A percentile compares a stretch with the other conserved stretches of the same genome.
Conservation (phyloP, 2,797 vertebrate genomes). For the Rousettus madagascariensis region DNA sequence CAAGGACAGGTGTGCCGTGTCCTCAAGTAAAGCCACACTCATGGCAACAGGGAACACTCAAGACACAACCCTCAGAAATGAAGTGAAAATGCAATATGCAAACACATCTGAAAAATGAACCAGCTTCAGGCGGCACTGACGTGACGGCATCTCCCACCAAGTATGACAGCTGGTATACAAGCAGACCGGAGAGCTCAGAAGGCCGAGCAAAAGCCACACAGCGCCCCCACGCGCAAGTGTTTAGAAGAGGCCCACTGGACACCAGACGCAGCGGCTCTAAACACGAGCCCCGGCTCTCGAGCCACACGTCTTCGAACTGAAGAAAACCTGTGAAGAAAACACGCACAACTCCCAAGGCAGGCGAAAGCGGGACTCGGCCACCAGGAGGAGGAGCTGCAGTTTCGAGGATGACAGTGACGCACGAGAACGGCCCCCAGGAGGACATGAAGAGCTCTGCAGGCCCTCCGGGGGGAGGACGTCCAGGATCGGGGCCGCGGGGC, state of each 20-base stretch:
- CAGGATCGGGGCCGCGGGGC: neutral
- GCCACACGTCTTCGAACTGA: neutral
- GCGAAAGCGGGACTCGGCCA: neutral
- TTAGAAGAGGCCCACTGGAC: too few species aligned
- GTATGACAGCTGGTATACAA: rapidly evolving
- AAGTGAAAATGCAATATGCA: rapidly evolving
- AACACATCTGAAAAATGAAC: neutral
- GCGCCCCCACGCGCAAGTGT: rapidly evolving
- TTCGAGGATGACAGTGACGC: neutral
- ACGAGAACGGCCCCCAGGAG: rapidly evolving
- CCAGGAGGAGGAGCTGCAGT: neutral
- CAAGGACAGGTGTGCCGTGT: rapidly evolving
- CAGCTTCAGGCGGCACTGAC: rapidly evolving
- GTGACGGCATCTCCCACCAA: neutral
- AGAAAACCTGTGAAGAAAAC: rapidly evolving
- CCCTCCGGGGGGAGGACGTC: too few species aligned
- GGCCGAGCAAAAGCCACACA: neutral
- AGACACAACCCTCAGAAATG: neutral
- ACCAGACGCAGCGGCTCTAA: too few species aligned
- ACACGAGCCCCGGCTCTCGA: neutral
- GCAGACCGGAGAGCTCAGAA: rapidly evolving
- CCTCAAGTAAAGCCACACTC: neutral
- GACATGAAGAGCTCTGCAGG: too few species aligned
- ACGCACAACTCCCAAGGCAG: neutral
- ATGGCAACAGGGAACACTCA: neutral